Conservation (phyloP, 2,888 invertebrate species). For the Galerucella calmariensis region DNA sequence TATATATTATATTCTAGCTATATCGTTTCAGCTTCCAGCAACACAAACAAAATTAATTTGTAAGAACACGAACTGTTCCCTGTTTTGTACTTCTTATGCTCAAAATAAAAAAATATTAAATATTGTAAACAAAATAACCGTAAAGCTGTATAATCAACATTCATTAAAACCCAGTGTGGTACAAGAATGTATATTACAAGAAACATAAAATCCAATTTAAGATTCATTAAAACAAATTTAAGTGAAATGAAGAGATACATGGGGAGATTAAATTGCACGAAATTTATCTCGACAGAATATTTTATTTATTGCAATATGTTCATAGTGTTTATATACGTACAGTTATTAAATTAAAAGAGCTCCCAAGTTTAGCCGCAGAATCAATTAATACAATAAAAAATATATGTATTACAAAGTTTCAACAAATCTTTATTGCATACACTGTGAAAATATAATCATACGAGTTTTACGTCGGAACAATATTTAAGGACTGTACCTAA, state of each 20-base stretch:
- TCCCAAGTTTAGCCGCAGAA: neutral
- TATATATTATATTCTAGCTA: too few species aligned
- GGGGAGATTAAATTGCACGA: conserved; percentile 23
- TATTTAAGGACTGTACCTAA: too few species aligned
- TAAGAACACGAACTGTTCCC: too few species aligned
- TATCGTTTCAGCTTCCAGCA: too few species aligned
- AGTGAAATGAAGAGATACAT: conserved; percentile 16
- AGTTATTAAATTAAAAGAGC: neutral
- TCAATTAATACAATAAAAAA: neutral
- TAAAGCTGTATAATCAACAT: neutral
- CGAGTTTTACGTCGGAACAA: too few species aligned
- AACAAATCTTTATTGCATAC: neutral
- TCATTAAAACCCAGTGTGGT: conserved; percentile 28
- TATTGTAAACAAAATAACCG: neutral
- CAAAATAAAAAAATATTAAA: neutral
- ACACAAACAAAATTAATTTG: too few species aligned
- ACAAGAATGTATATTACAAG: conserved; percentile 25
- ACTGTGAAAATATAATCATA: neutral
- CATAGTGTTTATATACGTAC: neutral
- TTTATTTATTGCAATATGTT: neutral
- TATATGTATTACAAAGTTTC: neutral
- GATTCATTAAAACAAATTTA: conserved; percentile 30
- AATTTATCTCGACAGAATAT: conserved; percentile 20
- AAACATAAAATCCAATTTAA: conserved; percentile 26
- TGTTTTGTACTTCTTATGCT: too few species aligned